These are phyloP conservation scores for Leptinotarsa lineolata DNA, from an alignment of 1,140 invertebrate species.

Conservation along the genomic window DNA sequence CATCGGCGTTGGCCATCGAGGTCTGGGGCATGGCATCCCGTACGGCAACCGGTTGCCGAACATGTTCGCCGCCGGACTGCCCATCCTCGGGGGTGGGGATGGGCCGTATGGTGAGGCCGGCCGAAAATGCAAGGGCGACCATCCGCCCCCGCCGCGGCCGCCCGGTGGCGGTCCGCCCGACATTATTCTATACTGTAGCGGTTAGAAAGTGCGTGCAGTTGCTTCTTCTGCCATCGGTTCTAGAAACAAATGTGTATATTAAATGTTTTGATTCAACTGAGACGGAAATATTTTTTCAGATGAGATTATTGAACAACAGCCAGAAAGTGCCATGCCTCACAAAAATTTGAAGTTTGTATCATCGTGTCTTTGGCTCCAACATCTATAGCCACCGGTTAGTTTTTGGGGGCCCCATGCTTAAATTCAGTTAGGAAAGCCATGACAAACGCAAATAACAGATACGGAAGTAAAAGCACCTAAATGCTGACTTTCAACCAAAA, in stretches of 20 bases:
- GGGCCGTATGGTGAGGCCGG: slow-evolving; percentile 68
- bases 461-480: too few species aligned
- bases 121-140: slow-evolving; percentile 60
- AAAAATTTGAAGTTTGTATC: too few species aligned
- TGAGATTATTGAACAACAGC: too few species aligned
- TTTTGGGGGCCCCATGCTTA: too few species aligned
- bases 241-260: slow-evolving; percentile 26
- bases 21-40: slow-evolving; percentile 64
- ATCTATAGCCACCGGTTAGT: too few species aligned
- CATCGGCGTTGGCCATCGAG: slow-evolving; percentile 66
- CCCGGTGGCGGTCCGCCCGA: slow-evolving; percentile 49
- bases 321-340: too few species aligned
- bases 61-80: slow-evolving; percentile 52
- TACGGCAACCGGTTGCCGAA: slow-evolving; percentile 56
- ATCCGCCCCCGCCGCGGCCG: slow-evolving; percentile 53
- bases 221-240: slow-evolving; percentile 36
- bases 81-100: slow-evolving; percentile 66
- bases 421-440: too few species aligned
- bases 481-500: too few species aligned
- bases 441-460: too few species aligned
- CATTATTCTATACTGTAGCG: slow-evolving; percentile 36
- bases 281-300: too few species aligned
- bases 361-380: too few species aligned
- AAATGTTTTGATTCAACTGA: background rate
- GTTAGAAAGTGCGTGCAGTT: slow-evolving; percentile 13